Conservation (phyloP, 2,888 invertebrate genomes). For the Lamellibrachia columna region DNA sequence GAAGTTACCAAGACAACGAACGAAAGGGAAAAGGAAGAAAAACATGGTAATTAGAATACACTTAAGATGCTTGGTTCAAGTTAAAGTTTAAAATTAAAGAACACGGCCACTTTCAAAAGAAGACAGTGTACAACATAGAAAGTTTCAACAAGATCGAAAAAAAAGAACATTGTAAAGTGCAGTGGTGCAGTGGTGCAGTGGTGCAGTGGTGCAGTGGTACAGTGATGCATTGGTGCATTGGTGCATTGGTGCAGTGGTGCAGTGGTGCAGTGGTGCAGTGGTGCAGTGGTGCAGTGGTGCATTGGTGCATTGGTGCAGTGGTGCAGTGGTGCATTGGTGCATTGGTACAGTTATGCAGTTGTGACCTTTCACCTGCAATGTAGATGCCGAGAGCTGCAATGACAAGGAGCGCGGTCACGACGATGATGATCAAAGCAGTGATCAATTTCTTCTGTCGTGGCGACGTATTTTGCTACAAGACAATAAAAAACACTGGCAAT, state of each 20-base stretch:
- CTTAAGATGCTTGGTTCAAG: too few relatives aligned
- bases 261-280: neutral
- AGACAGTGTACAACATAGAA: too few relatives aligned
- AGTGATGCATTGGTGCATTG: neutral
- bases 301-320: neutral
- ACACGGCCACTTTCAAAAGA: too few relatives aligned
- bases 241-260: neutral
- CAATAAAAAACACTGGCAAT: neutral
- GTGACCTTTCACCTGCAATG: neutral
- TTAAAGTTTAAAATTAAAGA: too few relatives aligned
- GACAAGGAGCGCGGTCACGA: neutral
- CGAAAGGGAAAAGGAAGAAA: too few relatives aligned
- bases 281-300: neutral
- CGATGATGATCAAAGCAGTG: neutral
- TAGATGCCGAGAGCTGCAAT: neutral
- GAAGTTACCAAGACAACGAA: neutral
- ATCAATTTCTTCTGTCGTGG: neutral
- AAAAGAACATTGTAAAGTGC: neutral
- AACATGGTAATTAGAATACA: too few relatives aligned
- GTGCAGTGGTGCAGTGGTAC: neutral
- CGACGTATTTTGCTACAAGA: neutral
- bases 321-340: neutral
- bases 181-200: neutral
- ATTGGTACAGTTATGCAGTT: neutral
- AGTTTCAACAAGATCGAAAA: too few relatives aligned